Evolutionary conservation across 1,140 invertebrate genomes (phyloP).

Genomic region (Diorhabda elongata): DNA sequence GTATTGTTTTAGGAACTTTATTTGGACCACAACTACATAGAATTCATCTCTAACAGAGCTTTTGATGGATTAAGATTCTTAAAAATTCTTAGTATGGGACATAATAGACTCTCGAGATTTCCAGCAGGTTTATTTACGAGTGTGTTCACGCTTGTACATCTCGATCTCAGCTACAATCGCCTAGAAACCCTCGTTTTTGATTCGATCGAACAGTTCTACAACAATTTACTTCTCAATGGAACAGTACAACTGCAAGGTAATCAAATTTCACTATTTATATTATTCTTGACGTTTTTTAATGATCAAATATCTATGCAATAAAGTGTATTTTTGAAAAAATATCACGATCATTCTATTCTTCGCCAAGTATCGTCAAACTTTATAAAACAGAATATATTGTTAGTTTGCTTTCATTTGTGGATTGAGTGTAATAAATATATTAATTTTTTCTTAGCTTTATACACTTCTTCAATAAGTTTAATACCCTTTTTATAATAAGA

Average conservation of each 20-base stretch:
- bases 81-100: conserved; percentile 8
- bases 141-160: conserved; percentile 15
- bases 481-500: too few relatives aligned
- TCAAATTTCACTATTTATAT: too few relatives aligned
- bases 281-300: too few relatives aligned
- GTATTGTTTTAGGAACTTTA: conserved; percentile 6
- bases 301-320: too few relatives aligned
- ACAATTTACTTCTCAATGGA: conserved; percentile 15
- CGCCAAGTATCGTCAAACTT: too few relatives aligned
- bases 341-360: too few relatives aligned
- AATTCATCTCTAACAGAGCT: conserved; percentile 17
- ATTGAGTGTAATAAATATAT: too few relatives aligned
- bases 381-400: too few relatives aligned
- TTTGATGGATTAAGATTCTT: conserved; percentile 16
- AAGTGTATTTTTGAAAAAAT: too few relatives aligned
- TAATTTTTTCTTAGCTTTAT: too few relatives aligned
- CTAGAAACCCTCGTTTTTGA: conserved; percentile 15
- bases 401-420: too few relatives aligned
- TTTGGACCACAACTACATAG: conserved; percentile 19
- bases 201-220: conserved; percentile 17
- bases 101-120: conserved; percentile 16
- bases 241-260: conserved; percentile 13
- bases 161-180: conserved; percentile 14
- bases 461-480: too few relatives aligned
- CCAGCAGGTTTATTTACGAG: conserved; percentile 10